These are phyloP conservation scores for Heliopora coerulea DNA, from an alignment of 92 coral and sea anemone species.

Conservation along the genomic window DNA sequence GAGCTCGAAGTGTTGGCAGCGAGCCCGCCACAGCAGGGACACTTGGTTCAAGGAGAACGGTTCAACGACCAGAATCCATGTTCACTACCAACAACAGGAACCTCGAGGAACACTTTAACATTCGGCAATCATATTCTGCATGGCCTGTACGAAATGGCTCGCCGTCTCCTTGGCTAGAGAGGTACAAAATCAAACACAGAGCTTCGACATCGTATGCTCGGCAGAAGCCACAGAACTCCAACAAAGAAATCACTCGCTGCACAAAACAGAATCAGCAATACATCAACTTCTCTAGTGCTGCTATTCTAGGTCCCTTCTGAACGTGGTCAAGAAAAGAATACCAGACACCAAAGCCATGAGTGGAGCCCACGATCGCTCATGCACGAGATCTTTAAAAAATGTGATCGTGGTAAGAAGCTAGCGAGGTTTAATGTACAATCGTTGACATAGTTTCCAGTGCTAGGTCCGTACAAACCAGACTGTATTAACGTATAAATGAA, in stretches of 20 bases:
- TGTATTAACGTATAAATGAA: no score
- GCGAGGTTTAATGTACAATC: no score
- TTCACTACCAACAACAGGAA: not conserved
- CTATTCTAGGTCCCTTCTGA: conserved; percentile 24
- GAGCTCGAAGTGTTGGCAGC: not conserved
- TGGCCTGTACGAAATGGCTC: conserved; percentile 75
- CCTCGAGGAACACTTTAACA: not conserved
- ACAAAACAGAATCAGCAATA: conserved; percentile 22
- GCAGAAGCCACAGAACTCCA: not conserved
- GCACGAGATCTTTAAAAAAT: no score
- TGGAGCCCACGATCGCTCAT: no score
- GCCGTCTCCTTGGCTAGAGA: conserved; percentile 89
- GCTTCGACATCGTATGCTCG: conserved; percentile 56
- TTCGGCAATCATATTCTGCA: not conserved
- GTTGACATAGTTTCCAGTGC: no score
- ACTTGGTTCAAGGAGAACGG: not conserved
- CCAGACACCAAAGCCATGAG: no score
- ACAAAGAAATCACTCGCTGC: not conserved
- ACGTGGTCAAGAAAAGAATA: no score
- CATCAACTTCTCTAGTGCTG: conserved; percentile 11
- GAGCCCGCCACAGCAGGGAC: not conserved
- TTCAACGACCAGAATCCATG: not conserved
- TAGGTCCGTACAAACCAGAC: no score
- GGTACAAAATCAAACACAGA: conserved; percentile 89
- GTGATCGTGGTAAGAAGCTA: no score